Percentiles rank a stretch among this genome's conserved stretches.
These are phyloP conservation scores for Percopsis omiscomaycus DNA, from an alignment of 2,797 vertebrate species.

Conservation along the genomic window DNA sequence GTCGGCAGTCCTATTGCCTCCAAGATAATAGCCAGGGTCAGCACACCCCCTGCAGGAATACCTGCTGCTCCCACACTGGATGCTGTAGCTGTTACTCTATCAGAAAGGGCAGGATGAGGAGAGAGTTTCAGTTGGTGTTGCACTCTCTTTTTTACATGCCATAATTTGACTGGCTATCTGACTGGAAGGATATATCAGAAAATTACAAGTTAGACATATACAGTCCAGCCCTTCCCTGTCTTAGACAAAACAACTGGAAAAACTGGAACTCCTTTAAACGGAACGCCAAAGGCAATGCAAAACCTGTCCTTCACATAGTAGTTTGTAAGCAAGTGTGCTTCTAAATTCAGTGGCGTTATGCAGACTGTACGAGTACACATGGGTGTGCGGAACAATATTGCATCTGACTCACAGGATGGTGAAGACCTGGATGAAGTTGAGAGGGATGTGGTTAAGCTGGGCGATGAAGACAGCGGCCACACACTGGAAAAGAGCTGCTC, in stretches of 20 bases:
- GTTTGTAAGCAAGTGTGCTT: background rate
- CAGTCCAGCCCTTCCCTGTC: too few relatives aligned
- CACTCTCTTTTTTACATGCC: too few relatives aligned
- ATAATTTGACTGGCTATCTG: too few relatives aligned
- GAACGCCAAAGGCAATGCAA: too few relatives aligned
- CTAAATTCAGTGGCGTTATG: background rate
- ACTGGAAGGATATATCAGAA: too few relatives aligned
- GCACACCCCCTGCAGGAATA: conserved; percentile 86
- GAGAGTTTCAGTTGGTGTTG: background rate
- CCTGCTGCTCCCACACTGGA: conserved; percentile 91
- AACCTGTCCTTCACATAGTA: background rate
- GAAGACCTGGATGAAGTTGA: conserved; percentile 87
- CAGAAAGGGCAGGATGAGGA: conserved; percentile 3
- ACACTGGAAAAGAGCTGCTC: conserved; percentile 90
- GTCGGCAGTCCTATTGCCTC: conserved; percentile 87
- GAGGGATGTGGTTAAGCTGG: conserved; percentile 77
- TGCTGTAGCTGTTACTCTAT: conserved; percentile 87
- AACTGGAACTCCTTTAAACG: too few relatives aligned
- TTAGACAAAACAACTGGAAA: too few relatives aligned
- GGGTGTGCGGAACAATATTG: background rate
- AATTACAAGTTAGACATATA: too few relatives aligned
- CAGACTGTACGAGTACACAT: background rate
- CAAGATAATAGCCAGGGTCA: conserved; percentile 89
- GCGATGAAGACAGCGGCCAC: conserved; percentile 90
- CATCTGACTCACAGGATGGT: conserved; percentile 85